These are phyloP conservation scores for Poeciliopsis infans DNA, from an alignment of 2,797 vertebrate species.

Conservation along the genomic window DNA sequence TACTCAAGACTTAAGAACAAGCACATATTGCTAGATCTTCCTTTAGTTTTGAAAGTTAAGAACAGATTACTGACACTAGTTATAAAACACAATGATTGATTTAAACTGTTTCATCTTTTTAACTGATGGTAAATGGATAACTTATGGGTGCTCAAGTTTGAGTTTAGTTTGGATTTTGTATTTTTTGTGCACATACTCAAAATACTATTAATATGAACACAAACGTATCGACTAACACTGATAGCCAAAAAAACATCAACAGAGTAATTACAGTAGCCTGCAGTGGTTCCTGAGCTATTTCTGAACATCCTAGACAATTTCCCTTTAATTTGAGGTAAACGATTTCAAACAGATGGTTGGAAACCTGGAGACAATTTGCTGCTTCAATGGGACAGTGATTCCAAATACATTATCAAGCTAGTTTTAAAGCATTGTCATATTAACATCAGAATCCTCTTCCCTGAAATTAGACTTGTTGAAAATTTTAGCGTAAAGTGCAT, in stretches of 20 bases:
- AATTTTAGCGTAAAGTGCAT: background rate
- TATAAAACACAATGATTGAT: background rate
- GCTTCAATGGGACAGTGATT: background rate
- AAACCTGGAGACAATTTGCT: background rate
- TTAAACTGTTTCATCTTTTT: background rate
- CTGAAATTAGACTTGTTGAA: background rate
- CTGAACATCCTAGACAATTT: background rate
- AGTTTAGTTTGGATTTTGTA: background rate
- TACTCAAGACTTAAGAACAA: background rate
- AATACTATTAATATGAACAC: background rate
- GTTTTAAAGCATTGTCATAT: background rate
- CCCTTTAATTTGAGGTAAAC: background rate
- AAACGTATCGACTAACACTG: background rate
- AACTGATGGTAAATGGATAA: background rate
- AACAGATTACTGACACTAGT: background rate
- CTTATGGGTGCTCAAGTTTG: background rate
- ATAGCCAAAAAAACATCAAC: background rate
- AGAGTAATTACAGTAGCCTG: background rate
- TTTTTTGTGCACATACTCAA: background rate
- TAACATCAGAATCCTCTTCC: background rate
- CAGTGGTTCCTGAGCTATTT: background rate
- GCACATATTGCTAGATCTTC: background rate
- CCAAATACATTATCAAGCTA: background rate
- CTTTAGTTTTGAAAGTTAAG: background rate
- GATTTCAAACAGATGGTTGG: conserved; percentile 1